phyloP scores from a whole-genome alignment of 2,113 vertebrate genomes.

The Fregata magnificens region DNA sequence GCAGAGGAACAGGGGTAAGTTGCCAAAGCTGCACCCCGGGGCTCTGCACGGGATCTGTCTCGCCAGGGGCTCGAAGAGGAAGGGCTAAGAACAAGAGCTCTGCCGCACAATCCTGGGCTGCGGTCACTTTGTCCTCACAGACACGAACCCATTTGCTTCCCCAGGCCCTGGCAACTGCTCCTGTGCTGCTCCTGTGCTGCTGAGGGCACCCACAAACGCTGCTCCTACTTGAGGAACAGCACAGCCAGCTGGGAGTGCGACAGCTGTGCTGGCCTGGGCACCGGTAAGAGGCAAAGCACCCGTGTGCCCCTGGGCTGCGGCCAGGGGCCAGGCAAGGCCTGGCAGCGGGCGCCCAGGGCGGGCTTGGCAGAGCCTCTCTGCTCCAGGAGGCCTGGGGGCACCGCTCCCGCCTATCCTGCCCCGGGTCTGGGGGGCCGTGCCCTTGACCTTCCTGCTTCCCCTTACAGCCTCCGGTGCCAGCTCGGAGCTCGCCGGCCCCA shows the following conservation, averaged over 20 bases:
- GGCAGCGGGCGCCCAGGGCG: not conserved
- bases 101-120: too few species aligned
- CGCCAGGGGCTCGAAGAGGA: not conserved
- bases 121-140: not conserved
- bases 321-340: not conserved
- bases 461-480: not conserved
- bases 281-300: too few species aligned
- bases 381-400: not conserved
- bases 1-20: not conserved
- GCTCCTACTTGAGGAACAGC: rapidly evolving
- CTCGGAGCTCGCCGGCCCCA: not conserved
- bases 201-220: not conserved
- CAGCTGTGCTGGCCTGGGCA: too few species aligned
- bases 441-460: not conserved
- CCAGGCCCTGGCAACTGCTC: not conserved
- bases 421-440: rapidly evolving
- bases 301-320: too few species aligned
- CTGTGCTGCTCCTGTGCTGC: not conserved
- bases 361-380: not conserved
- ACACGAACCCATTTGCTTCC: rapidly evolving
- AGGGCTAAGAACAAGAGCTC: not conserved
- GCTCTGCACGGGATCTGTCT: not conserved
- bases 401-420: not conserved
- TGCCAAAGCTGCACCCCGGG: rapidly evolving
- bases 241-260: too few species aligned